phyloP scores from a whole-genome alignment of 1,140 invertebrate genomes.

The Heliconius himera region DNA sequence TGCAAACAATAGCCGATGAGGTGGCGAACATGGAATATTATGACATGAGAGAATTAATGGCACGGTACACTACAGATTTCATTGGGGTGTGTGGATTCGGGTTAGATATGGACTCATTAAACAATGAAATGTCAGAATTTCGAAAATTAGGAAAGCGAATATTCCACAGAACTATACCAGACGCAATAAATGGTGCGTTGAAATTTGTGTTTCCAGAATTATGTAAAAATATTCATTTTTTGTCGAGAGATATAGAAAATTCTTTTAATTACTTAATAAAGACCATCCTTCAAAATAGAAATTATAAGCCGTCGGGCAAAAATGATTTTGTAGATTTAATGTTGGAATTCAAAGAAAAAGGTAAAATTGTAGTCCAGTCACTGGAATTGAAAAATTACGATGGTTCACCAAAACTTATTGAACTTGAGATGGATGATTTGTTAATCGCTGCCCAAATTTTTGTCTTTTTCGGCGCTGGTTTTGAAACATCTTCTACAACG shows the following conservation, averaged over 20 bases:
- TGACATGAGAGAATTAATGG: slow-evolving; percentile 46
- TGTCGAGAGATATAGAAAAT: slow-evolving; percentile 39
- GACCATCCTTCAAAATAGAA: slow-evolving; percentile 38
- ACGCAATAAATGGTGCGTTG: slow-evolving; percentile 33
- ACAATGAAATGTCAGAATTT: slow-evolving; percentile 46
- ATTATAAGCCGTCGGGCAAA: slow-evolving; percentile 40
- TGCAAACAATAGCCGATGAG: slow-evolving; percentile 67
- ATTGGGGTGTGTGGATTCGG: slow-evolving; percentile 48
- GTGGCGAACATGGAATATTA: slow-evolving; percentile 69
- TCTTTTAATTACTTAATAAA: slow-evolving; percentile 56
- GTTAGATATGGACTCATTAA: slow-evolving; percentile 45
- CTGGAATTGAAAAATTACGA: slow-evolving; percentile 38
- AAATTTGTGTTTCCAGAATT: slow-evolving; percentile 44
- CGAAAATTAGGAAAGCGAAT: slow-evolving; percentile 46
- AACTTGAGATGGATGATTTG: slow-evolving; percentile 42
- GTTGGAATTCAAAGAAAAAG: slow-evolving; percentile 44
- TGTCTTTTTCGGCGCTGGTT: slow-evolving; percentile 46
- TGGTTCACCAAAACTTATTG: slow-evolving; percentile 39
- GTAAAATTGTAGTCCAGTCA: slow-evolving; percentile 42
- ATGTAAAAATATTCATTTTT: slow-evolving; percentile 39
- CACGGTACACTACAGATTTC: slow-evolving; percentile 50
- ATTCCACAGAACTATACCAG: slow-evolving; percentile 39
- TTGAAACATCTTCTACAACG: slow-evolving; percentile 45
- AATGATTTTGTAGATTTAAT: slow-evolving; percentile 50
- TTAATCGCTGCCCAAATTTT: slow-evolving; percentile 43